Conservation (phyloP, 2,113 vertebrate genomes). For the Podarcis cretensis region DNA sequence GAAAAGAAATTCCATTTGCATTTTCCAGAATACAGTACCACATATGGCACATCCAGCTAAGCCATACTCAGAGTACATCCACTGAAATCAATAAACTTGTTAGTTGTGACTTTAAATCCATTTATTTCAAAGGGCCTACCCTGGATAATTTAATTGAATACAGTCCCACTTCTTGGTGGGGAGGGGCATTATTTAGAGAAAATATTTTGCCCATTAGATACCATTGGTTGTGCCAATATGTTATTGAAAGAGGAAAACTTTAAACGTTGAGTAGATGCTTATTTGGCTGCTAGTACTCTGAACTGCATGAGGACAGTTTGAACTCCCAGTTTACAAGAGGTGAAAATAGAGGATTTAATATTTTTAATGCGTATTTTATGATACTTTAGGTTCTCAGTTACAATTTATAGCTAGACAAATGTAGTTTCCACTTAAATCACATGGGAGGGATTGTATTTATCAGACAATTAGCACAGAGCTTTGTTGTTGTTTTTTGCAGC, state of each 20-base stretch:
- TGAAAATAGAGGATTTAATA: background rate
- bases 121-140: too few relatives aligned
- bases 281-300: background rate
- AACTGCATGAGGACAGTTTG: background rate
- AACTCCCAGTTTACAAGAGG: background rate
- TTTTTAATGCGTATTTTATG: conserved; percentile 5
- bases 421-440: background rate
- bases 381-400: background rate
- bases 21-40: too few relatives aligned
- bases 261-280: background rate
- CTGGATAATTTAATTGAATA: too few relatives aligned
- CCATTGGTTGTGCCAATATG: background rate
- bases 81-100: too few relatives aligned
- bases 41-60: too few relatives aligned
- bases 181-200: too few relatives aligned
- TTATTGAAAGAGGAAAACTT: background rate
- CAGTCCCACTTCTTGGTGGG: too few relatives aligned
- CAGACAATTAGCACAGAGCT: background rate
- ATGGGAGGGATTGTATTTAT: background rate
- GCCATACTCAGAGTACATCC: too few relatives aligned
- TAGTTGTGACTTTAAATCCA: too few relatives aligned
- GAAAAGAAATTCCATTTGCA: too few relatives aligned
- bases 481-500: background rate
- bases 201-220: background rate
- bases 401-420: background rate